Evolutionary conservation across 2,797 vertebrate species (phyloP).

Genomic region (Apodemus agrarius): DNA sequence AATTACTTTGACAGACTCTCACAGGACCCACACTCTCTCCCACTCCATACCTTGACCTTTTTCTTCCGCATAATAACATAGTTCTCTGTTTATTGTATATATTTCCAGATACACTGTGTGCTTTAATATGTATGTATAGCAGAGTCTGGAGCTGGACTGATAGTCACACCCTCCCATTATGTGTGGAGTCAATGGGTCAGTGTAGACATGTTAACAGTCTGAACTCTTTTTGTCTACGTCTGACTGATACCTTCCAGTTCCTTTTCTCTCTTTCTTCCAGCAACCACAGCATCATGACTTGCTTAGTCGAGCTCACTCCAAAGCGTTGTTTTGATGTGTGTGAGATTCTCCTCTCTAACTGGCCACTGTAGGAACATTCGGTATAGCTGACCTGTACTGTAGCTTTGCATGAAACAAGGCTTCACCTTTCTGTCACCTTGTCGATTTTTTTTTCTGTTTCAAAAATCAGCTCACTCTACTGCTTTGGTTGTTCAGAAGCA

Average conservation of each 20-base stretch:
- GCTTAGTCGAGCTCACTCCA: neutral
- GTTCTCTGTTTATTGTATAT: neutral
- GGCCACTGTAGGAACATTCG: neutral
- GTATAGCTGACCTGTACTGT: neutral
- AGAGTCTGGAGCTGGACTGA: neutral
- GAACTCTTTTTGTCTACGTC: neutral
- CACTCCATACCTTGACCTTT: neutral
- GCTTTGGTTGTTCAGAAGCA: constrained; percentile 78
- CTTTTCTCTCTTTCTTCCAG: neutral
- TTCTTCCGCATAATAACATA: neutral
- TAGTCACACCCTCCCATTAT: neutral
- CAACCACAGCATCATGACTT: neutral
- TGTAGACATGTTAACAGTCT: neutral
- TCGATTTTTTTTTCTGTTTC: too few species aligned
- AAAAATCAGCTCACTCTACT: neutral
- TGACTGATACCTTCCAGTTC: neutral
- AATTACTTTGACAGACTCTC: neutral
- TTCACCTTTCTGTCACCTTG: neutral
- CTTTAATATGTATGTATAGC: neutral
- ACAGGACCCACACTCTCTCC: neutral
- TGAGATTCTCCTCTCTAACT: neutral
- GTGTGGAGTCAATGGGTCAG: neutral
- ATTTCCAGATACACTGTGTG: neutral
- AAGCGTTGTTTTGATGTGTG: neutral
- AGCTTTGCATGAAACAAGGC: neutral